A percentile compares a stretch with the other conserved stretches of the same genome.
These are phyloP conservation scores for Sinocyclocheilus grahami DNA, from an alignment of 2,113 vertebrate species.

Conservation along the genomic window DNA sequence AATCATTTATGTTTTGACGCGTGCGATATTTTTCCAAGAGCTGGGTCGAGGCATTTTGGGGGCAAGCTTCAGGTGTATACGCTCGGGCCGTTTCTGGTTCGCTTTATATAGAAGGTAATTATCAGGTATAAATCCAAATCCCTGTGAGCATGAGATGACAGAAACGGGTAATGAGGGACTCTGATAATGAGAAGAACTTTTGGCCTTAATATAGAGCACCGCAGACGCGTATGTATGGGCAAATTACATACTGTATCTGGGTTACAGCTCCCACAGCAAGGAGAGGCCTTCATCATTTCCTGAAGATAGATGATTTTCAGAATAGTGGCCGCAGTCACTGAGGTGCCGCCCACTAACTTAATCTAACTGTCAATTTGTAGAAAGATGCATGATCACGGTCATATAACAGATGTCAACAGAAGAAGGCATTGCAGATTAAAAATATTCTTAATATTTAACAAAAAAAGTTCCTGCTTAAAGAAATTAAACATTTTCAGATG, in stretches of 20 bases:
- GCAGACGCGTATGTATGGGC: constrained; percentile 32
- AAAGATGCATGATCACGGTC: background rate
- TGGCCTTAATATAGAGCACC: constrained; percentile 42
- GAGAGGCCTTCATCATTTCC: constrained; percentile 35
- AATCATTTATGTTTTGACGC: constrained; percentile 24
- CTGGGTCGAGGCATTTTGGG: constrained; percentile 38
- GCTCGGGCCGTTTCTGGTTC: constrained; percentile 3
- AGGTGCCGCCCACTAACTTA: background rate
- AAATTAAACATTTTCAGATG: constrained; percentile 70
- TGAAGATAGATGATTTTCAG: constrained; percentile 31
- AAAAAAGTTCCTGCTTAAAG: constrained; percentile 39
- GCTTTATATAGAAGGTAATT: constrained; percentile 53
- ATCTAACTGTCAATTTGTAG: background rate
- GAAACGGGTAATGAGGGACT: constrained; percentile 41
- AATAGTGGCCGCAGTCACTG: constrained; percentile 17
- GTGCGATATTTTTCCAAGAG: constrained; percentile 7
- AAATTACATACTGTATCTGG: constrained; percentile 48
- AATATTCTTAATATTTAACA: background rate
- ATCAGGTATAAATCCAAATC: constrained; percentile 50
- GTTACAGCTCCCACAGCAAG: constrained; percentile 37
- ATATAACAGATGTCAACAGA: background rate
- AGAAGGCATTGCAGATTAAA: background rate
- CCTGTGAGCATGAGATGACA: constrained; percentile 44
- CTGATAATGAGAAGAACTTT: constrained; percentile 47
- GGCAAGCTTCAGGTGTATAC: constrained; percentile 39